Conservation (phyloP, 92 coral and sea anemone genomes). For the Hydrozoanthus gracilis region DNA sequence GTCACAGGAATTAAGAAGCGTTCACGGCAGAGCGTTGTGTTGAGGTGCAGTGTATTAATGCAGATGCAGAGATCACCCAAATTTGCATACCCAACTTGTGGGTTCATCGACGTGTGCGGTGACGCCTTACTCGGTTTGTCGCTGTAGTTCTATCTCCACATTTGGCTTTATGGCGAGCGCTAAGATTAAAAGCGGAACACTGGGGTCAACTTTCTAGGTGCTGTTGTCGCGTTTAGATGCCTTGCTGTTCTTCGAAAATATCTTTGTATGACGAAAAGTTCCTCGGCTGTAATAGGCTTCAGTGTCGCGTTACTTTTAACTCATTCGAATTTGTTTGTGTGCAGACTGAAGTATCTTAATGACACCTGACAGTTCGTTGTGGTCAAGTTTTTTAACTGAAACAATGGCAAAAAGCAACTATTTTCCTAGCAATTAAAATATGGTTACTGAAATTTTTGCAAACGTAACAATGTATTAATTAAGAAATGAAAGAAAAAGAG, state of each 20-base stretch:
- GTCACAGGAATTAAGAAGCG: constrained; percentile 39
- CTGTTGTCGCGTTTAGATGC: background rate
- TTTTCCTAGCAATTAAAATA: too few relatives aligned
- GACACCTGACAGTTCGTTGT: too few relatives aligned
- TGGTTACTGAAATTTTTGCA: too few relatives aligned
- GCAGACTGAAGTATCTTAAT: too few relatives aligned
- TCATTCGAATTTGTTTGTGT: too few relatives aligned
- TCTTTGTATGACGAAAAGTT: background rate
- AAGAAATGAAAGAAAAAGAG: too few relatives aligned
- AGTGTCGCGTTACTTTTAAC: background rate
- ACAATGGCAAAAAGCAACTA: too few relatives aligned
- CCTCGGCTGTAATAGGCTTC: constrained; percentile 4
- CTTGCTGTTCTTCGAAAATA: background rate
- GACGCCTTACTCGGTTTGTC: constrained; percentile 43
- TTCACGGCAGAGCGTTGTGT: constrained; percentile 34
- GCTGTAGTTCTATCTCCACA: constrained; percentile 38
- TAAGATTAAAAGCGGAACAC: background rate
- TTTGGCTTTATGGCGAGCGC: constrained; percentile 32
- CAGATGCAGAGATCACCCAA: constrained; percentile 53
- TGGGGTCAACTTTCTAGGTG: constrained; percentile 4
- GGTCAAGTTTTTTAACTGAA: too few relatives aligned
- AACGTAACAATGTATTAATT: too few relatives aligned
- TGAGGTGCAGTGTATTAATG: constrained; percentile 47
- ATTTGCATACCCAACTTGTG: constrained; percentile 54
- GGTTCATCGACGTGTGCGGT: constrained; percentile 42